Base-by-base conservation (phyloP, 2,113 vertebrate genomes). In the Corythaixoides concolor region DNA sequence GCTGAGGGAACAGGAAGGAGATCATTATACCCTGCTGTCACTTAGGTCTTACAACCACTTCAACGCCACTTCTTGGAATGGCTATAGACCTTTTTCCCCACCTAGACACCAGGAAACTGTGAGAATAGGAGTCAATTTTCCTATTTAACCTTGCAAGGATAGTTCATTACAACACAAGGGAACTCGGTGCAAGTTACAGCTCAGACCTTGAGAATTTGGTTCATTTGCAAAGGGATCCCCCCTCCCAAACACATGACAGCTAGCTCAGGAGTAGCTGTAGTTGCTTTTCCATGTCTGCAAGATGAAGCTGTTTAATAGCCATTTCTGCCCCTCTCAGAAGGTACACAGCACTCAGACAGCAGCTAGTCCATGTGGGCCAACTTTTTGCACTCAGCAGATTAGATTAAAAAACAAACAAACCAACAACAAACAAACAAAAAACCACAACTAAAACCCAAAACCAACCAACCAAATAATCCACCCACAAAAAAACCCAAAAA, bases 11-110 rank as follows among this genome's bases (percentile, higher is more conserved):
- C 2, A 27, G 13, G 37, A 90, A 81, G 21, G 35, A 15, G 3
- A 83, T 4, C 2, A 1, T 47, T 41, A 45, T 32, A 88, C 0
- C 0, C 70, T 82, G 47, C 0, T 0, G 22, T 68, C 43, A 68
- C 53, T 63, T 28, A 2, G 4, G 22, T 19, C 58, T 47, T 53
- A 30, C 3, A 18, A 19, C 27, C 37, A 62, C 4, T 33, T 68
- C 28, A 50, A 27, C 26, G 59, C 72, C 7, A 24, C 12, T 28
- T 64, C 43, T 21, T 64, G 16, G 37, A 43, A 62, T 14, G 12
- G 21, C 17, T 37, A 27, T 2, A 87, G 41, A 41, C 11, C 15
- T 20, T 30, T 10, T 28, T 10, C 18, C 9, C 1, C 15, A 6
- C 7, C 4, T 9, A 78, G 47, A 73, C 27, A 67, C 20, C 19